Base-by-base conservation (phyloP, 1,140 invertebrate species). In the Pachypeltis micranthus region DNA sequence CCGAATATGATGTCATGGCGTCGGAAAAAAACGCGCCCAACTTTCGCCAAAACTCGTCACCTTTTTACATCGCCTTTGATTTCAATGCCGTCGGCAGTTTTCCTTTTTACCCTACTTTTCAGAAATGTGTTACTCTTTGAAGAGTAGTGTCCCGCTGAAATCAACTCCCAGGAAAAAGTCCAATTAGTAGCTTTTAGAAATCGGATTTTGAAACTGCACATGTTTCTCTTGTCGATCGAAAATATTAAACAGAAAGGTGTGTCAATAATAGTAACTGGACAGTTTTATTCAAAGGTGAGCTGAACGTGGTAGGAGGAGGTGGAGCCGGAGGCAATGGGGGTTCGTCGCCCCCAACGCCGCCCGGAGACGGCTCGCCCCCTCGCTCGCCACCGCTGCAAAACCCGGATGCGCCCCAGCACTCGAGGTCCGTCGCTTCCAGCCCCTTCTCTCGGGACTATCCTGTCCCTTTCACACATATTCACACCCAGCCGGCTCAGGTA, bases 401-500 rank as follows among this genome's bases (percentile, higher is more conserved):
- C 59, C 59, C 63, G 56, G 71, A 70, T 62, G 28, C 23, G n/a
- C 62, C 64, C 66, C 71, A 78, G 44, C 62, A 66, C 34, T 66
- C 67, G 16, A 54, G 67, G 61, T 73, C 75, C 62, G 74, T 81
- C 55, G 76, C 79, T 73, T 75, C 77, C 68, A 79, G 78, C 73
- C 77, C 80, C 27, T 79, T 80, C 69, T 73, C 72, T 34, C 80
- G 83, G 67, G 86, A 85, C 75, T 90, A 92, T 74, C 85, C 67
- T 21, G 66, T 67, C 24, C 63, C 85, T 29, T 93, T 92, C 75
- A 87, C 90, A 75, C 91, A 92, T 75, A 93, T 93, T 77, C 91
- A 94, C 73, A 82, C 86, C 64, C 91, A 93, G 75, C 83, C 89
- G 68, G 85, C 90, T 74, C 90, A 93, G 83, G 91, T 93, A 75